Evolutionary conservation across 2,888 invertebrate species (phyloP).

Genomic region (Polydrusus tereticollis): DNA sequence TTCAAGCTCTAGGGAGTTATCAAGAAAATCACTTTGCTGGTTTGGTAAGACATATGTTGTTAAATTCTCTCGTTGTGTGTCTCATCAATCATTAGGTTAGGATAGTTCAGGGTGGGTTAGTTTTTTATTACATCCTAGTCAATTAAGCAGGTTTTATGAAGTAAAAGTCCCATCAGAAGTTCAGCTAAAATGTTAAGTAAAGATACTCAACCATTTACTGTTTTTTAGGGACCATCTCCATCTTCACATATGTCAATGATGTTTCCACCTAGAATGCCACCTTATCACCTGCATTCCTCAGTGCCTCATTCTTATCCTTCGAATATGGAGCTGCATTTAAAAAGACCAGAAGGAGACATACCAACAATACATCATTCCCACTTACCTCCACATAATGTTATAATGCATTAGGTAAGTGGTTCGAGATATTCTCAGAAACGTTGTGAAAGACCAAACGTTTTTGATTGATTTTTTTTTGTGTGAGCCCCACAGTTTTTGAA

Average conservation of each 20-base stretch:
- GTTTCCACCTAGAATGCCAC: constrained; percentile 22
- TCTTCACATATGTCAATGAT: constrained; percentile 14
- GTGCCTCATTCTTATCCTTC: constrained; percentile 5
- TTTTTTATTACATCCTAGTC: no score
- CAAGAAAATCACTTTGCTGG: constrained; percentile 15
- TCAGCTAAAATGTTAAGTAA: no score
- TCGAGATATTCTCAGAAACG: no score
- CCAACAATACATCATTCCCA: background rate
- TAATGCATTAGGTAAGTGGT: constrained; percentile 17
- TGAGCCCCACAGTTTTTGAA: no score
- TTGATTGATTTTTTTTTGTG: no score
- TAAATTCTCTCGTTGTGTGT: no score
- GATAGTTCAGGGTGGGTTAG: background rate
- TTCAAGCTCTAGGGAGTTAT: background rate
- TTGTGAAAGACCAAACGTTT: no score
- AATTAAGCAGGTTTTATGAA: no score
- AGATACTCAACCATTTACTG: no score
- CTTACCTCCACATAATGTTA: constrained; percentile 2
- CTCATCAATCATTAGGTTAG: background rate
- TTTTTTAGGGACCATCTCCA: background rate
- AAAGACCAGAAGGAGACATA: background rate
- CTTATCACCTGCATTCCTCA: constrained; percentile 24
- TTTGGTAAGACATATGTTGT: constrained; percentile 13
- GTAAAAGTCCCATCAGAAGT: no score
- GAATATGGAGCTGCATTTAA: constrained; percentile 15